A percentile compares a stretch with the other conserved stretches of the same genome.
These are phyloP conservation scores for Barbus barbus DNA, from an alignment of 2,113 vertebrate genomes.

Conservation along the genomic window DNA sequence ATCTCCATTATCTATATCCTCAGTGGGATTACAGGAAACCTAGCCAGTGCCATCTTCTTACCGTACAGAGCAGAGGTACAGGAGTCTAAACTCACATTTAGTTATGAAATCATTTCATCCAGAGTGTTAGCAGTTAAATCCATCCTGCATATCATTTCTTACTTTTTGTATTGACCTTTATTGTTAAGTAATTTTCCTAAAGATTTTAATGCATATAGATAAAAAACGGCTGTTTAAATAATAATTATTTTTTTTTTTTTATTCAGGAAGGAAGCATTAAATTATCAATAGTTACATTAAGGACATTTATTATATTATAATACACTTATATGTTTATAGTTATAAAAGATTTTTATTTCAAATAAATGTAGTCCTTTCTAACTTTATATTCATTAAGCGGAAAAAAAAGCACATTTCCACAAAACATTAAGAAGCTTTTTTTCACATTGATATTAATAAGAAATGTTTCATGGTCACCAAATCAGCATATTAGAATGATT, in stretches of 20 bases:
- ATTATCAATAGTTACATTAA: not conserved
- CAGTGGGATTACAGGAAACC: slow-evolving; percentile 95
- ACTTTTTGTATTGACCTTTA: not conserved
- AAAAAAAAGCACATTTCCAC: not conserved
- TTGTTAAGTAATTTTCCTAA: too few species aligned
- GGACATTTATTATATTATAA: not conserved
- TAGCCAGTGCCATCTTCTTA: slow-evolving; percentile 95
- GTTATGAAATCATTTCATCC: not conserved
- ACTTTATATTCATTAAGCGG: not conserved
- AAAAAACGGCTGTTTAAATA: too few species aligned
- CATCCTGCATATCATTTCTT: not conserved
- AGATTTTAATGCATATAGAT: too few species aligned
- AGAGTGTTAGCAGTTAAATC: not conserved
- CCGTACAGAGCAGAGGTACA: slow-evolving; percentile 97
- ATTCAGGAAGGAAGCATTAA: not conserved
- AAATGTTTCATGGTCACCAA: not conserved
- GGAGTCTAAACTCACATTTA: slow-evolving; percentile 73
- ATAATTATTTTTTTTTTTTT: too few species aligned
- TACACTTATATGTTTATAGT: too few species aligned
- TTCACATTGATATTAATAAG: not conserved
- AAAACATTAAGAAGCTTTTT: not conserved
- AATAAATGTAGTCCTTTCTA: not conserved
- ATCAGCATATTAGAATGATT: not conserved
- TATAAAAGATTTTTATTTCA: too few species aligned
- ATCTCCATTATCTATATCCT: slow-evolving; percentile 98